These are phyloP conservation scores for Hylaeus volcanicus DNA, from an alignment of 1,140 invertebrate species.

Conservation along the genomic window DNA sequence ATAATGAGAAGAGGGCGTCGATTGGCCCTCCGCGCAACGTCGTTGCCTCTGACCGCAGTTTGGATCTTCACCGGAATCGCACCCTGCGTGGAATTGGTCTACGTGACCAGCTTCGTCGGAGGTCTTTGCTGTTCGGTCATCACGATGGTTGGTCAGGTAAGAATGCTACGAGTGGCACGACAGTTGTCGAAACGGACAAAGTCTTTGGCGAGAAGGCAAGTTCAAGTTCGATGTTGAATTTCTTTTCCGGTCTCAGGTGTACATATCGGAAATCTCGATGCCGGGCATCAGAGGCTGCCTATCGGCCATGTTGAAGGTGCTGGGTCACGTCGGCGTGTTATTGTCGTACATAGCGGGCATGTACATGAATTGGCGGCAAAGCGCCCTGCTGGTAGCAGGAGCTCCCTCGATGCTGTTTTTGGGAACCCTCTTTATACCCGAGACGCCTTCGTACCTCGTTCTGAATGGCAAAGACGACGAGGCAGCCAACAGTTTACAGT, in stretches of 20 bases:
- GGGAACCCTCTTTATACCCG: conserved; percentile 87
- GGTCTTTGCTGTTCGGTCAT: conserved; percentile 90
- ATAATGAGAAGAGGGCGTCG: conserved; percentile 88
- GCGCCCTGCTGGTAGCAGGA: conserved; percentile 87
- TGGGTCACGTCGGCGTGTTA: conserved; percentile 91
- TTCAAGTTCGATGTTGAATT: no score
- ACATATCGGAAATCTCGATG: conserved; percentile 94
- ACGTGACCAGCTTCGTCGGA: conserved; percentile 88
- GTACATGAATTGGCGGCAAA: conserved; percentile 89
- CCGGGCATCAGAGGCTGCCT: conserved; percentile 91
- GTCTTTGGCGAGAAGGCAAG: no score
- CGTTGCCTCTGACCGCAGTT: conserved; percentile 86
- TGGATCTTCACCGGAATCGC: conserved; percentile 90
- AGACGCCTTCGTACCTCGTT: conserved; percentile 91
- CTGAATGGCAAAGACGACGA: conserved; percentile 88
- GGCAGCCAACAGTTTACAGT: conserved; percentile 88
- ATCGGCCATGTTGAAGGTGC: conserved; percentile 91
- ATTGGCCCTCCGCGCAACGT: conserved; percentile 85
- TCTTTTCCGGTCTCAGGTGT: conserved; percentile 82
- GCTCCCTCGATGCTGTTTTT: conserved; percentile 87
- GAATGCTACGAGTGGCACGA: no score
- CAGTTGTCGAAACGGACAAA: no score
- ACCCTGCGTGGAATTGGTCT: conserved; percentile 88
- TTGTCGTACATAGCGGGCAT: conserved; percentile 90
- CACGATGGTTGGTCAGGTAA: conserved; percentile 88